Base-by-base conservation (phyloP, 2,888 invertebrate species). In the Lasius platythorax region DNA sequence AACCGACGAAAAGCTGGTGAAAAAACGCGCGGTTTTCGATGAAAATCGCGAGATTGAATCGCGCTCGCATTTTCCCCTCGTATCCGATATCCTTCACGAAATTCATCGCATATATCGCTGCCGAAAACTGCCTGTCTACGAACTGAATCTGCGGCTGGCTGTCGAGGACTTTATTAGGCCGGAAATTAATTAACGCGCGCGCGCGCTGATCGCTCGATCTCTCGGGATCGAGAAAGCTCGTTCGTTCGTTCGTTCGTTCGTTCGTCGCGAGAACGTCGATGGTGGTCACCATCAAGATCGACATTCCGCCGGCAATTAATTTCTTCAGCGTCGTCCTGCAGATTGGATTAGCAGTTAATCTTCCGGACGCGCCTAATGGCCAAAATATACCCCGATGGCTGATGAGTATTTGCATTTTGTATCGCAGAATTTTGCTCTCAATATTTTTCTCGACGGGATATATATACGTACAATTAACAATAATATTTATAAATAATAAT, bases 171-270 rank as follows among this genome's bases (percentile, higher is more conserved):
- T 85, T 70, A 85, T 90, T 87, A 85, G 85, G 76, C 81, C 89
- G 90, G 89, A 89, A 87, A 89, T 89, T 89, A 90, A 89, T 90
- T 88, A 90, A 88, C 83, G 81, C 68, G 56, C 40, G 56, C 40
- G 28, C 28, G 67, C 40, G 12, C n/a, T 75, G 84, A 88, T 90
- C 86, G 84, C 53, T 74, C 85, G 83, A 78, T 81, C 82, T 76
- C 74, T n/a, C 61, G 83, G 83, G 88, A 89, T 83, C 86, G 83
- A 86, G 82, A 74, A 81, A 78, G 58, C 66, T 79, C 43, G 68
- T n/a, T 68, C 56, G 30, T 23, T 46, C 30, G 28, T 43, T 23
- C 23, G 37, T n/a, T 15, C 67, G 64, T 46, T n/a, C 66, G 72
- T 61, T 78, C 75, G 37, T 84, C 72, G 43, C 12, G 30, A 43